These are phyloP conservation scores for Atrina japonica DNA, from an alignment of 2,888 invertebrate species.

Conservation along the genomic window DNA sequence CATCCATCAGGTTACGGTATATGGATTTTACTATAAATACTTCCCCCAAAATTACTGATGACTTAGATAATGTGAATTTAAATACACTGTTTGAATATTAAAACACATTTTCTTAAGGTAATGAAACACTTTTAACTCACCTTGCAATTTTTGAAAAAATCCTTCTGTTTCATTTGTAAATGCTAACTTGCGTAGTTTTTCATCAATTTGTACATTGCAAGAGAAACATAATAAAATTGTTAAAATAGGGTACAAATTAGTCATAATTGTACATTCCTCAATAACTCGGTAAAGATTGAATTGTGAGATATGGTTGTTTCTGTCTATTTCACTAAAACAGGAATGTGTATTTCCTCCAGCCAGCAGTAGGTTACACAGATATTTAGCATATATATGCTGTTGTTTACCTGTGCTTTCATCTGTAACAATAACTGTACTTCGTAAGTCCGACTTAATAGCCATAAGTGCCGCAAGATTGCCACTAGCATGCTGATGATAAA, in stretches of 20 bases:
- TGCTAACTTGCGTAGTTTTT: slow-evolving; percentile 18
- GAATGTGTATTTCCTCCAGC: slow-evolving; percentile 55
- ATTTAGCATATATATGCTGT: slow-evolving; percentile 44
- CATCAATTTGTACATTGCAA: slow-evolving; percentile 24
- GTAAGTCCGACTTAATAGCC: slow-evolving; percentile 55
- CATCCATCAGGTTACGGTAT: no score
- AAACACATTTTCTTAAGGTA: not conserved
- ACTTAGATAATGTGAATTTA: no score
- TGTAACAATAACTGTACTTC: slow-evolving; percentile 27
- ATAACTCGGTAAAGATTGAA: slow-evolving; percentile 25
- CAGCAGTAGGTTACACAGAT: slow-evolving; percentile 53
- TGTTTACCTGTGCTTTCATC: slow-evolving; percentile 3
- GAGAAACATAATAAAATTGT: slow-evolving; percentile 33
- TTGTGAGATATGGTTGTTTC: slow-evolving; percentile 8
- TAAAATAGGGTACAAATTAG: slow-evolving; percentile 36
- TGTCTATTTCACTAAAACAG: slow-evolving; percentile 20
- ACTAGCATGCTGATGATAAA: slow-evolving; percentile 58
- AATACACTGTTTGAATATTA: no score
- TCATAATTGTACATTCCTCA: slow-evolving; percentile 9
- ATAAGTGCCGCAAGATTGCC: slow-evolving; percentile 66
- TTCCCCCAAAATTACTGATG: no score
- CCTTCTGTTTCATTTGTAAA: not conserved
- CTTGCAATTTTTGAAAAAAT: not conserved
- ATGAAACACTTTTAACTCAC: not conserved
- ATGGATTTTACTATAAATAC: no score